Percentiles rank a stretch among this genome's conserved stretches.
Conservation (phyloP, 2,113 vertebrate genomes). For the Antennarius striatus region DNA sequence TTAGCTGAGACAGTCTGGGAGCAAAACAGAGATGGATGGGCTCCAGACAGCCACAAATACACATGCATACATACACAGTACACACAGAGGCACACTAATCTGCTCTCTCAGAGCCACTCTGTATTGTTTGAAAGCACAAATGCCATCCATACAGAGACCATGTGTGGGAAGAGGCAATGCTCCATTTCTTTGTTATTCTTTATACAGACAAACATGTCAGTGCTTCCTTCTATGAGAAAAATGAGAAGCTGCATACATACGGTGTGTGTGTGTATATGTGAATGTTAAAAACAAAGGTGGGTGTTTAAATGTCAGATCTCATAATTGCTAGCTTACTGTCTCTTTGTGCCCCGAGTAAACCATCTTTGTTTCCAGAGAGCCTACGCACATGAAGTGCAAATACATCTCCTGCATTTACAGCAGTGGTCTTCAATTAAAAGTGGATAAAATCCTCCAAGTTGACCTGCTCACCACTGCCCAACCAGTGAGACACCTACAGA, state of each 20-base stretch:
- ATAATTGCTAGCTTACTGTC: slow-evolving; percentile 62
- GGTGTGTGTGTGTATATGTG: slow-evolving; percentile 16
- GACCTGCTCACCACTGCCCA: too few species aligned
- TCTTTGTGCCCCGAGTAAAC: slow-evolving; percentile 24
- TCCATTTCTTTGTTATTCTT: slow-evolving; percentile 44
- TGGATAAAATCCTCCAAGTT: too few species aligned
- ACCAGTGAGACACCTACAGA: too few species aligned
- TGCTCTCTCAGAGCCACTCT: slow-evolving; percentile 43
- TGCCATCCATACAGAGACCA: slow-evolving; percentile 37
- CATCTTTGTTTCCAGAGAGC: slow-evolving; percentile 24
- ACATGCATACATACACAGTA: slow-evolving; percentile 8
- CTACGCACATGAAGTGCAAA: slow-evolving; percentile 31
- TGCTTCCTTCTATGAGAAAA: slow-evolving; percentile 33
- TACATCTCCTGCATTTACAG: neutral
- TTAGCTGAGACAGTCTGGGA: slow-evolving; percentile 41
- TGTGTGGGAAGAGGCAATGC: slow-evolving; percentile 54
- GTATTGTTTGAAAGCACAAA: slow-evolving; percentile 54
- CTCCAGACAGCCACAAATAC: slow-evolving; percentile 43
- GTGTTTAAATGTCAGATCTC: slow-evolving; percentile 65
- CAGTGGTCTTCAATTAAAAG: too few species aligned
- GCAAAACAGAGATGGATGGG: slow-evolving; percentile 51
- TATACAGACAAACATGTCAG: slow-evolving; percentile 50
- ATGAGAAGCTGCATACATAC: slow-evolving; percentile 24
- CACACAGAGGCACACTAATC: slow-evolving; percentile 31
- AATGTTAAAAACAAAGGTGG: slow-evolving; percentile 44